These are phyloP conservation scores for Neopipo cinnamomea DNA, from an alignment of 2,113 vertebrate genomes.

Conservation along the genomic window DNA sequence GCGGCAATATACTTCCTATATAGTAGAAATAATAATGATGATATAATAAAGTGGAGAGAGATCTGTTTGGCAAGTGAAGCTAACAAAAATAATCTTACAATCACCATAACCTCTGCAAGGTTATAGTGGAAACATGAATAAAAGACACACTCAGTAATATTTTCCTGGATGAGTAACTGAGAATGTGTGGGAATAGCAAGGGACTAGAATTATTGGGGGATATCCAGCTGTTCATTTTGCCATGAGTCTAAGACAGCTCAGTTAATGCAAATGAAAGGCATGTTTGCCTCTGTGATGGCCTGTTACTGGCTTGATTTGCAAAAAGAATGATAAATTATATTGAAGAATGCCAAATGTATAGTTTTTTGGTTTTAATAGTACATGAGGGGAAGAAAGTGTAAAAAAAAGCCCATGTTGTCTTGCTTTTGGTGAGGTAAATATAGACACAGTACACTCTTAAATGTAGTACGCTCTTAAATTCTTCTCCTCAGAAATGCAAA, in stretches of 20 bases:
- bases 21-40: slow-evolving; percentile 53
- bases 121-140: slow-evolving; percentile 53
- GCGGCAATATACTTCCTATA: slow-evolving; percentile 6
- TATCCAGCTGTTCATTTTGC: slow-evolving; percentile 1
- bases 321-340: slow-evolving; percentile 36
- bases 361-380: slow-evolving; percentile 13
- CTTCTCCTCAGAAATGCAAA: neutral
- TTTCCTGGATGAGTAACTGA: slow-evolving; percentile 57
- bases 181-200: slow-evolving; percentile 1
- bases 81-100: slow-evolving; percentile 63
- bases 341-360: slow-evolving; percentile 33
- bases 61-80: slow-evolving; percentile 50
- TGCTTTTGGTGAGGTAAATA: neutral
- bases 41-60: slow-evolving; percentile 54
- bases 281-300: neutral
- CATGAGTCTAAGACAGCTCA: neutral
- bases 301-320: slow-evolving; percentile 3
- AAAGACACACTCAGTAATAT: slow-evolving; percentile 13
- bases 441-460: neutral
- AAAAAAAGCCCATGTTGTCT: neutral
- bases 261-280: slow-evolving; percentile 37
- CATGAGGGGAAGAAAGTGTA: neutral
- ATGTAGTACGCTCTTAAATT: neutral
- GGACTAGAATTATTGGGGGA: neutral
- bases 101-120: slow-evolving; percentile 23